These are phyloP conservation scores for Enteromius anoplus DNA, from an alignment of 2,797 vertebrate genomes.

Conservation along the genomic window DNA sequence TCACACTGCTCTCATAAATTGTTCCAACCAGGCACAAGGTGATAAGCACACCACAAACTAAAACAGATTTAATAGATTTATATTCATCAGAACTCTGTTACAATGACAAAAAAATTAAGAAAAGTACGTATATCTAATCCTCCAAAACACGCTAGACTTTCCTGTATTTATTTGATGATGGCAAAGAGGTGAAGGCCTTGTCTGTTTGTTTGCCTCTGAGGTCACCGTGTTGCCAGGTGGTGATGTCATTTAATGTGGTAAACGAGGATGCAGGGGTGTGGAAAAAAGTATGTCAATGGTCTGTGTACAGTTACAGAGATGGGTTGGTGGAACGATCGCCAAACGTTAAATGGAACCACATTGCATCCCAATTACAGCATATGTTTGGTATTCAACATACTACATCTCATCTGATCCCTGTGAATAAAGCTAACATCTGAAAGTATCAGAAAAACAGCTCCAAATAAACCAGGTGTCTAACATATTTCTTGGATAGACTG, in stretches of 20 bases:
- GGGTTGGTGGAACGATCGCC: slow-evolving; percentile 36
- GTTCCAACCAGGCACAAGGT: background rate
- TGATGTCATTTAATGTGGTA: slow-evolving; percentile 39
- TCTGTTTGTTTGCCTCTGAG: slow-evolving; percentile 36
- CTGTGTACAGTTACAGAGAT: slow-evolving; percentile 4
- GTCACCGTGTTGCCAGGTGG: slow-evolving; percentile 20
- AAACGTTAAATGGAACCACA: slow-evolving; percentile 58
- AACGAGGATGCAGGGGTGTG: slow-evolving; percentile 32
- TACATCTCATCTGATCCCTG: slow-evolving; percentile 53
- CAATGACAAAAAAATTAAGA: no score
- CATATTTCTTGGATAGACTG: background rate
- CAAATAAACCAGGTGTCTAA: slow-evolving; percentile 8
- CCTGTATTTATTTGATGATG: slow-evolving; percentile 1
- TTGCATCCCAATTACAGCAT: slow-evolving; percentile 53
- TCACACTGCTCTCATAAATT: background rate
- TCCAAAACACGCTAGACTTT: background rate
- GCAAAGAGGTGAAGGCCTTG: background rate
- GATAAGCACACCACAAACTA: background rate
- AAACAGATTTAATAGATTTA: background rate
- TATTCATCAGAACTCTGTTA: no score
- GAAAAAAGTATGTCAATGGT: slow-evolving; percentile 14
- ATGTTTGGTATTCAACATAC: slow-evolving; percentile 58
- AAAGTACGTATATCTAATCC: background rate
- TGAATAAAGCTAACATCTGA: slow-evolving; percentile 35
- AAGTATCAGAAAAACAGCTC: background rate